Conservation (phyloP, 2,888 invertebrate genomes). For the Amphipoea oculea region DNA sequence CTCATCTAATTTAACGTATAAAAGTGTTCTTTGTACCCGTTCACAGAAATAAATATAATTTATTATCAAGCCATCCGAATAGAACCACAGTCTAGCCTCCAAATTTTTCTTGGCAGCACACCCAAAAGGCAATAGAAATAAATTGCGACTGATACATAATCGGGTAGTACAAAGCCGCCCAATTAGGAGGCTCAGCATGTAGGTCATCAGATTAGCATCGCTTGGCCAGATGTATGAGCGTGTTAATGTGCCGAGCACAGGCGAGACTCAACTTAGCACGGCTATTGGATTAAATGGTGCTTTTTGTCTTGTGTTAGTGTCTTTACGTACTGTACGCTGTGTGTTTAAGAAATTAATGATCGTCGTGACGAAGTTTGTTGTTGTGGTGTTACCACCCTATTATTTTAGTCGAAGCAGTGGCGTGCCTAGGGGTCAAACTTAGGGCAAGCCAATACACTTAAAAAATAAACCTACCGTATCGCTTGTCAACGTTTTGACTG, state of each 20-base stretch:
- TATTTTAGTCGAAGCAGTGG: background rate
- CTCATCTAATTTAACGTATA: too few species aligned
- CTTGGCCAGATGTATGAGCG: slow-evolving; percentile 77
- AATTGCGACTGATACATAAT: slow-evolving; percentile 64
- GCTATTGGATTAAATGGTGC: slow-evolving; percentile 44
- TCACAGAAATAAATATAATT: background rate
- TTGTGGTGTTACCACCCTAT: too few species aligned
- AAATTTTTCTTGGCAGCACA: slow-evolving; percentile 34
- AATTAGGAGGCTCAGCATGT: slow-evolving; percentile 81
- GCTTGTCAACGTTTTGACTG: too few species aligned
- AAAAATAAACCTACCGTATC: too few species aligned
- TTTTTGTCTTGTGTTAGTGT: slow-evolving; percentile 50
- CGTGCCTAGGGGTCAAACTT: too few species aligned
- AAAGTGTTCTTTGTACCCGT: too few species aligned
- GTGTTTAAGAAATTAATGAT: background rate
- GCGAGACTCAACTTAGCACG: slow-evolving; percentile 69
- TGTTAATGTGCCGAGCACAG: slow-evolving; percentile 81
- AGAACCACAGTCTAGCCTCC: background rate
- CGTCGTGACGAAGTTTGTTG: background rate
- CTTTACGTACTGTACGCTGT: slow-evolving; percentile 18
- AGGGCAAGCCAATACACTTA: too few species aligned
- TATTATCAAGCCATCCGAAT: background rate
- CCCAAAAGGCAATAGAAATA: slow-evolving; percentile 55
- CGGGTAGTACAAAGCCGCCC: slow-evolving; percentile 66
- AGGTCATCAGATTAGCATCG: slow-evolving; percentile 84